Conservation (phyloP, 2,888 invertebrate genomes). For the Arrhopalites spinosus region DNA sequence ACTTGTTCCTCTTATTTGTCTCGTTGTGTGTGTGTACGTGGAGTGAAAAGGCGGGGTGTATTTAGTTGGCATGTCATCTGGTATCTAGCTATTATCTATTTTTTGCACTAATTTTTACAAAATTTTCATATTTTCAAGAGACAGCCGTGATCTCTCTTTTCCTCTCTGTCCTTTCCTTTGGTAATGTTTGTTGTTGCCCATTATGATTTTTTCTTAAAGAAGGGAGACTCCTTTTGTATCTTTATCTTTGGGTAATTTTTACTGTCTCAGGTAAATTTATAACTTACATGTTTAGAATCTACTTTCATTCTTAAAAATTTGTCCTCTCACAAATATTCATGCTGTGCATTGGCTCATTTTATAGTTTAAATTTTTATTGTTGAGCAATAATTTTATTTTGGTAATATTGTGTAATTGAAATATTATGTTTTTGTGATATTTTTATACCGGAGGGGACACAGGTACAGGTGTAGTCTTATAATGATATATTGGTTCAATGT, state of each 20-base stretch:
- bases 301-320: neutral
- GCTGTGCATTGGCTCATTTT: no score
- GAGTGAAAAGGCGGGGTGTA: constrained; percentile 2
- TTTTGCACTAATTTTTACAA: constrained; percentile 32
- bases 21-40: neutral
- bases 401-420: no score
- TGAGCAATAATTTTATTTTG: no score
- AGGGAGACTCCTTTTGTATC: no score
- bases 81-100: constrained; percentile 19
- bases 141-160: neutral
- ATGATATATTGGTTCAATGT: neutral
- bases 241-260: no score
- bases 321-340: neutral
- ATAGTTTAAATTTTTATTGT: no score
- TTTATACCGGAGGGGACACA: no score
- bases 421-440: no score
- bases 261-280: no score
- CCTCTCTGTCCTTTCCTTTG: neutral
- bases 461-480: no score
- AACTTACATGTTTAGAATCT: no score
- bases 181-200: neutral
- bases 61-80: constrained; percentile 10
- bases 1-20: constrained; percentile 20
- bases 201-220: neutral
- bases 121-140: neutral